Conservation (phyloP, 2,888 invertebrate species). For the Zaprionus bogoriensis region DNA sequence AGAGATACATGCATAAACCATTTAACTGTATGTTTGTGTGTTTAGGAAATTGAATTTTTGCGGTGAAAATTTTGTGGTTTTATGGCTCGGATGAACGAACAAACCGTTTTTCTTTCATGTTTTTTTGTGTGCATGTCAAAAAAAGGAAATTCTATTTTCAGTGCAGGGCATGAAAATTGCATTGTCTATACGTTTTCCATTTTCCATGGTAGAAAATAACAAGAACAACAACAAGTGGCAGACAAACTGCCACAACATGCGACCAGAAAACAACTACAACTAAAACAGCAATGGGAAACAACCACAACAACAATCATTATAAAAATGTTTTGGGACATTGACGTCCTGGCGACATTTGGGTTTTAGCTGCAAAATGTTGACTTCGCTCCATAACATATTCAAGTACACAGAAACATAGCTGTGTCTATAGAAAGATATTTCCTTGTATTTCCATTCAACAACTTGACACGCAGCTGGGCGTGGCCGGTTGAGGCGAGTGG, state of each 20-base stretch:
- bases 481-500: background rate
- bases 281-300: background rate
- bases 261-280: conserved; percentile 11
- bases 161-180: conserved; percentile 25
- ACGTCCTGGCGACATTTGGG: conserved; percentile 46
- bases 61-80: conserved; percentile 15
- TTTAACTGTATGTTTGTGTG: background rate
- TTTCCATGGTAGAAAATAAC: conserved; percentile 23
- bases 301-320: conserved; percentile 12
- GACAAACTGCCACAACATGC: conserved; percentile 41
- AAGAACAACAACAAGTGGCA: conserved; percentile 19
- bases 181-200: conserved; percentile 26
- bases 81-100: too few relatives aligned
- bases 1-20: background rate
- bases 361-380: conserved; percentile 7
- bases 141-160: conserved; percentile 13
- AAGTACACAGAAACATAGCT: background rate
- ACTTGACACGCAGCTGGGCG: conserved; percentile 18
- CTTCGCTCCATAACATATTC: background rate
- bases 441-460: background rate
- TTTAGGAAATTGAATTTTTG: conserved; percentile 24
- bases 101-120: background rate
- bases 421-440: background rate
- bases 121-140: conserved; percentile 22
- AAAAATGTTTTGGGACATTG: conserved; percentile 49